These are phyloP conservation scores for Cynodonichthys magdalenae DNA, from an alignment of 2,797 vertebrate species.

Conservation along the genomic window DNA sequence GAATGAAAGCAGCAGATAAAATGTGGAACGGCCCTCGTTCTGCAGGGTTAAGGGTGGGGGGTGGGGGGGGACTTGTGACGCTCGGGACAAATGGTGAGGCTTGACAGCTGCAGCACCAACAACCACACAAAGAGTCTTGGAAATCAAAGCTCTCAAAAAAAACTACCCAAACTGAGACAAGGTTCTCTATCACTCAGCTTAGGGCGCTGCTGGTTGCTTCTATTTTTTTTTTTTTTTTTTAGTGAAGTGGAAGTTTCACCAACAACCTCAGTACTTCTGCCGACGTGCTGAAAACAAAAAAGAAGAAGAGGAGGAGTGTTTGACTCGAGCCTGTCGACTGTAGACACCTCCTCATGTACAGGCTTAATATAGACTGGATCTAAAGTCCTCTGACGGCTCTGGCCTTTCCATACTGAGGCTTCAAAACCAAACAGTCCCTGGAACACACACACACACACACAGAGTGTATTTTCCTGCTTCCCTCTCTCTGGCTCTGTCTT, in stretches of 20 bases:
- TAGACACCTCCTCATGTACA: conserved; percentile 33
- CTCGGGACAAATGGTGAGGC: conserved; percentile 42
- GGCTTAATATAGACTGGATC: conserved; percentile 41
- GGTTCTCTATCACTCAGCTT: conserved; percentile 25
- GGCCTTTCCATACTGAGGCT: conserved; percentile 55
- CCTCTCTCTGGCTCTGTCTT: conserved; percentile 40
- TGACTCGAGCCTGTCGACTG: conserved; percentile 24
- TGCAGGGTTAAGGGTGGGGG: conserved; percentile 63
- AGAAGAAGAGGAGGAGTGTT: not conserved
- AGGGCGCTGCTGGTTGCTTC: conserved; percentile 10
- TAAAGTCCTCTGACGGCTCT: conserved; percentile 62
- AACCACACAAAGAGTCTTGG: conserved; percentile 1
- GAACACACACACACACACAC: conserved; percentile 23
- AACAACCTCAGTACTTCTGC: conserved; percentile 32
- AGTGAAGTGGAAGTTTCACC: conserved; percentile 26
- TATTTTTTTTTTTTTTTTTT: not conserved
- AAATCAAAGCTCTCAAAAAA: conserved; percentile 45
- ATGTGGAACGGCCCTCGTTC: conserved; percentile 66
- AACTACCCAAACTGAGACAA: conserved; percentile 30
- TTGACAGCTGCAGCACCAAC: conserved; percentile 15
- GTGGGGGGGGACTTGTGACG: conserved; percentile 30
- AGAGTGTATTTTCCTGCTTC: conserved; percentile 20
- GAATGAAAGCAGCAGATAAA: conserved; percentile 62
- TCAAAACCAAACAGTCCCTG: conserved; percentile 42
- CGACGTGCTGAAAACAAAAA: conserved; percentile 15